Evolutionary conservation across 2,888 invertebrate genomes (phyloP), one percentile per base, ranked within the genome.

Genomic region (Lissocephala sabroskyi): DNA sequence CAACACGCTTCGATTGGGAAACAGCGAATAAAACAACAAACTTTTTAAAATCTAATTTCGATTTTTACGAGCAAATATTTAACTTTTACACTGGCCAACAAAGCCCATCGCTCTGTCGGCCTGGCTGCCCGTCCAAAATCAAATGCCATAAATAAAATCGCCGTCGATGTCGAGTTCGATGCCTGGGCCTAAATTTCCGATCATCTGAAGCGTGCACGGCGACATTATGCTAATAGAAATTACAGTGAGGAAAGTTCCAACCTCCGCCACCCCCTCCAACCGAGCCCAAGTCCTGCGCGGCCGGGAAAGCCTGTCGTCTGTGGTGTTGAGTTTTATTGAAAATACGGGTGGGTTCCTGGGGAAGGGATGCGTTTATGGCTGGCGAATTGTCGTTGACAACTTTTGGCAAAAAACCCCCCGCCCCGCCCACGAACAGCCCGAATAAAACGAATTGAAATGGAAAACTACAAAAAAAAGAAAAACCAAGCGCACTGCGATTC

Each of bases 221-320:
- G 52, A 50, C 68, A 62, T 76, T 79, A 79, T 79, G 76, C 70
- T 76, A 76, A 79, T 76, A 59, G 60, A 79, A 76, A 71, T 51
- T 45, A 45, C 47, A n/a, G n/a, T 2, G 2, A 16, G 32, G 1
- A 10, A 17, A 30, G 10, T 14, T 13, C 30, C 11, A 32, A 14
- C 19, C 18, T 6, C 5, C 11, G 37, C n/a, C 18, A 39, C 29
- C 13, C 16, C 23, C 17, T 26, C 28, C n/a, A n/a, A n/a, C n/a
- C n/a, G n/a, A n/a, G n/a, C n/a, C n/a, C n/a, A n/a, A n/a, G n/a
- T n/a, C n/a, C n/a, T n/a, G n/a, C n/a, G n/a, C n/a, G n/a, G n/a
- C n/a, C n/a, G n/a, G n/a, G n/a, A n/a, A n/a, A n/a, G n/a, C n/a
- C n/a, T n/a, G 33, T 28, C 37, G 33, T 35, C 32, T 40, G 55